These are phyloP conservation scores for Cryptops parisi DNA, from an alignment of 2,888 invertebrate species.

Conservation along the genomic window DNA sequence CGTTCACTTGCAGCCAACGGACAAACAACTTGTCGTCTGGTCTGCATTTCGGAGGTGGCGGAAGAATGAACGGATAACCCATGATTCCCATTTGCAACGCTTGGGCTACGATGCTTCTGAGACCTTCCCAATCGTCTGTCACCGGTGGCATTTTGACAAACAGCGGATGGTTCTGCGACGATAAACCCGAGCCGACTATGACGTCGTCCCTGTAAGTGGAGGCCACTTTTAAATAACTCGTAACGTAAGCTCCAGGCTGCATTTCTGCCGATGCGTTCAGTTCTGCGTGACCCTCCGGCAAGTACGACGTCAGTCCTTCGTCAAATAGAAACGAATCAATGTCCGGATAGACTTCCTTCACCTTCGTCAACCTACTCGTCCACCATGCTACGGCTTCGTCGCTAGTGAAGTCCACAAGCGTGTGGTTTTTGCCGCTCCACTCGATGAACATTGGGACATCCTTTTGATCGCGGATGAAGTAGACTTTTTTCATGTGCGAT, in stretches of 20 bases:
- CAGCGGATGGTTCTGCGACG: constrained; percentile 51
- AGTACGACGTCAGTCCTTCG: constrained; percentile 58
- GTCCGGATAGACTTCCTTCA: constrained; percentile 44
- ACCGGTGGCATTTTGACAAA: constrained; percentile 58
- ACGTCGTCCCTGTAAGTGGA: constrained; percentile 40
- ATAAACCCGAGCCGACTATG: constrained; percentile 54
- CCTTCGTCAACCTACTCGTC: constrained; percentile 25
- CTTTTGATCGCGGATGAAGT: constrained; percentile 33
- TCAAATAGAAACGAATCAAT: constrained; percentile 68
- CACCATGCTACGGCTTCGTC: constrained; percentile 42
- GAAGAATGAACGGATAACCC: constrained; percentile 57
- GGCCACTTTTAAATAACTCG: constrained; percentile 23
- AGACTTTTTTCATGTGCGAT: too few species aligned
- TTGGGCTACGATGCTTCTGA: constrained; percentile 55
- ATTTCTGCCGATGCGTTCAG: constrained; percentile 17
- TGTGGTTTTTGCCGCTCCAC: constrained; percentile 37
- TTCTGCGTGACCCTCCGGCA: constrained; percentile 37
- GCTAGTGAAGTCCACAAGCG: constrained; percentile 58
- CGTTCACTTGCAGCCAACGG: constrained; percentile 61
- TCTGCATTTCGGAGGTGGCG: constrained; percentile 53
- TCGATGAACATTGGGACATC: constrained; percentile 31
- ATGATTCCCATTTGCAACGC: constrained; percentile 44
- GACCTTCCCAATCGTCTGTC: constrained; percentile 48
- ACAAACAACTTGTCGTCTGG: constrained; percentile 42
- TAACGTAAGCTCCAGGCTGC: constrained; percentile 25